A percentile compares a stretch with the other conserved stretches of the same genome.
These are phyloP conservation scores for Eriocheir sinensis DNA, from an alignment of 1,140 invertebrate species.

Conservation along the genomic window DNA sequence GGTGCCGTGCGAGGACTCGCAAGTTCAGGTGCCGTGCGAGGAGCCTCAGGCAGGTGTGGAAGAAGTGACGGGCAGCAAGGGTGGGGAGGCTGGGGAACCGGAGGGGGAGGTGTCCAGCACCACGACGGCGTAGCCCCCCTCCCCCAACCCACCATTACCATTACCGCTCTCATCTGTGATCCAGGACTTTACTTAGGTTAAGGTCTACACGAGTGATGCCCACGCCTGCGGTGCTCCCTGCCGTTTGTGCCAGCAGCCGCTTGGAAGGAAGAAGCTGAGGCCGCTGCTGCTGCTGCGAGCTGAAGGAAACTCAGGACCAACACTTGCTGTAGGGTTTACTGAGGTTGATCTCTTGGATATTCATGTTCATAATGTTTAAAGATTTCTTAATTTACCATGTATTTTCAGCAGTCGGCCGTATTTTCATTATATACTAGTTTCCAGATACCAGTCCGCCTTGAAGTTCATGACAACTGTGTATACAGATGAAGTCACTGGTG, in stretches of 20 bases:
- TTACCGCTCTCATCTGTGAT: slow-evolving; percentile 60
- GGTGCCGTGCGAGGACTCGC: not conserved
- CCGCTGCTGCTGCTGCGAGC: not conserved
- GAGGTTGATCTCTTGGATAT: not conserved
- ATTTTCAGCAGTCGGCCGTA: not conserved
- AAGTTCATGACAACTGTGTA: not conserved
- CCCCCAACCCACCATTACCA: not conserved
- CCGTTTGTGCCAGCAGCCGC: not conserved
- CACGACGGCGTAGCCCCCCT: slow-evolving; percentile 43
- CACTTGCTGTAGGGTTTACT: not conserved
- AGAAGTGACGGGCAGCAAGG: slow-evolving; percentile 31
- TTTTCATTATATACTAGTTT: slow-evolving; percentile 45
- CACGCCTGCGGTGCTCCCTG: not conserved
- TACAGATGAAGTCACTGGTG: not conserved
- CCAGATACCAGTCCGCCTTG: slow-evolving; percentile 69
- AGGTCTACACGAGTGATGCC: slow-evolving; percentile 34
- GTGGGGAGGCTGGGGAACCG: not conserved
- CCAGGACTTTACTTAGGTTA: slow-evolving; percentile 47
- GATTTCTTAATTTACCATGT: not conserved
- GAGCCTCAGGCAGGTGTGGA: not conserved
- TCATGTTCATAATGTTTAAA: not conserved
- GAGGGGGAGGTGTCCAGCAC: slow-evolving; percentile 62
- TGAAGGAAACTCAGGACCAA: not conserved
- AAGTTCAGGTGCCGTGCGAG: not conserved
- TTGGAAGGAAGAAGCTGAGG: not conserved